These are phyloP conservation scores for Crocallis elinguaria DNA, from an alignment of 2,888 invertebrate genomes.

Conservation along the genomic window DNA sequence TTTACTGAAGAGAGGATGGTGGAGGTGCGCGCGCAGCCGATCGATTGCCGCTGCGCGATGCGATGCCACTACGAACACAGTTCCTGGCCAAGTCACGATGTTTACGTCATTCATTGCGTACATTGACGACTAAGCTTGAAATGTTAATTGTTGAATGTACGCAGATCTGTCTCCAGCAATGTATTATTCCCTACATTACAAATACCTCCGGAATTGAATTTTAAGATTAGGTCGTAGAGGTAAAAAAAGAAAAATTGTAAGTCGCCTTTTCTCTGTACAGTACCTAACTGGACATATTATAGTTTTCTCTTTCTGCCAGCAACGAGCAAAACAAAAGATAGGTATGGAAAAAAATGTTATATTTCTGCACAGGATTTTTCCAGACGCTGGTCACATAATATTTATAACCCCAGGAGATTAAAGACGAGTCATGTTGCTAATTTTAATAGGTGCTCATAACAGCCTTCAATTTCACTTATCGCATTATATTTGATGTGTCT, in stretches of 20 bases:
- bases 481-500: conserved; percentile 10
- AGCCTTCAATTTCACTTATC: conserved; percentile 2
- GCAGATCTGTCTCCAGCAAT: conserved; percentile 13
- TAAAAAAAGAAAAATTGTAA: too few relatives aligned
- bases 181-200: conserved; percentile 8
- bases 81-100: conserved; percentile 68
- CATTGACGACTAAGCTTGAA: conserved; percentile 68
- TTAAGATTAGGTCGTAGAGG: not conserved
- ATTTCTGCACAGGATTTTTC: conserved; percentile 14
- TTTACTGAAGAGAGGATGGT: conserved; percentile 68
- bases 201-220: not conserved
- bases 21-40: conserved; percentile 79
- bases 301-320: too few relatives aligned
- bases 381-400: conserved; percentile 12
- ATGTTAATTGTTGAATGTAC: conserved; percentile 57
- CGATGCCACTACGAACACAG: conserved; percentile 59
- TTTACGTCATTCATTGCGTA: conserved; percentile 83
- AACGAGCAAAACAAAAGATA: not conserved
- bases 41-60: conserved; percentile 79
- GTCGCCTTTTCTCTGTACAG: too few relatives aligned
- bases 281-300: too few relatives aligned
- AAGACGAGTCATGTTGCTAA: conserved; percentile 14
- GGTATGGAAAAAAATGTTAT: not conserved
- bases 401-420: conserved; percentile 5
- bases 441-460: conserved; percentile 2